These are phyloP conservation scores for Procapra przewalskii DNA, from an alignment of 2,113 vertebrate genomes.

Conservation along the genomic window DNA sequence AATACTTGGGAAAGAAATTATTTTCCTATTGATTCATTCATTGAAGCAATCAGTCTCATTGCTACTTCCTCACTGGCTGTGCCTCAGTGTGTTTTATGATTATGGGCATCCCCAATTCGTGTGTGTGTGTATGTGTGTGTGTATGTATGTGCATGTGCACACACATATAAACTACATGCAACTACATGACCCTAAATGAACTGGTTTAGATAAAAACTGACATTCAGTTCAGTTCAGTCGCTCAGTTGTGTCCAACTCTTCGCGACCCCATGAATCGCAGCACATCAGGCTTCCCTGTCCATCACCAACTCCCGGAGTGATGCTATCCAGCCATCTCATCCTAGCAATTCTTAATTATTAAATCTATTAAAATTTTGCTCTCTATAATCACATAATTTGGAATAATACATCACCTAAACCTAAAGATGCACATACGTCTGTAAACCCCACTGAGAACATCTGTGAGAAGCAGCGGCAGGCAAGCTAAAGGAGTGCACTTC, in stretches of 20 bases:
- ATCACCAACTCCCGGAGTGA: no score
- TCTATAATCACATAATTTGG: neutral
- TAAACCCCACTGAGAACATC: neutral
- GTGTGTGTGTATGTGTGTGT: neutral
- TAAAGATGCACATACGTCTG: neutral
- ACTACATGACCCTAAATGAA: neutral
- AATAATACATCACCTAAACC: neutral
- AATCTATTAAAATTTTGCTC: neutral
- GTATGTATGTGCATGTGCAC: neutral
- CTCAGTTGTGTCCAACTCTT: no score
- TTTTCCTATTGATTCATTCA: neutral
- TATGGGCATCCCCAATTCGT: neutral
- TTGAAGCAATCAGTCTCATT: neutral
- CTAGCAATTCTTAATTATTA: neutral
- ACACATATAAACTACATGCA: fast-evolving
- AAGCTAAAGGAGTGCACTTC: neutral
- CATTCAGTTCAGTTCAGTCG: no score
- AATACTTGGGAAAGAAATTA: neutral
- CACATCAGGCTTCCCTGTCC: no score
- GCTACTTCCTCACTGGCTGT: neutral
- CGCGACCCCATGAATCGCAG: no score
- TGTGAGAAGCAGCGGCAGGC: neutral
- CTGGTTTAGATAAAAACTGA: neutral
- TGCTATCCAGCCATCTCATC: no score
- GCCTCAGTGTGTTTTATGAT: neutral